A percentile compares a stretch with the other conserved stretches of the same genome.
These are phyloP conservation scores for Coptodon rendalli DNA, from an alignment of 2,113 vertebrate genomes.

Conservation along the genomic window DNA sequence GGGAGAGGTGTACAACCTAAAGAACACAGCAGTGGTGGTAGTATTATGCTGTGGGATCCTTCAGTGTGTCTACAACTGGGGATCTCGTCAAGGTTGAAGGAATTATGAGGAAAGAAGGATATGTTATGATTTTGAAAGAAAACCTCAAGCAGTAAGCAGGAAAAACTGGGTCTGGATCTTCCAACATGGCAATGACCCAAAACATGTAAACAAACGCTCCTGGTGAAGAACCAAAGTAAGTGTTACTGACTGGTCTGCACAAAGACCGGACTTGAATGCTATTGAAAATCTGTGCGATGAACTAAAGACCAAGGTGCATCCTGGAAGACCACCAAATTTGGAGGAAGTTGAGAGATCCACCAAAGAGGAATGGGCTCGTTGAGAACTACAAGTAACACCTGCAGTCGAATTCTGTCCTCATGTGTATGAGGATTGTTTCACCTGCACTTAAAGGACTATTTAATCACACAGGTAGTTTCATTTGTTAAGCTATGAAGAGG, in stretches of 20 bases:
- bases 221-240: background rate
- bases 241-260: background rate
- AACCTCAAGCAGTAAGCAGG: background rate
- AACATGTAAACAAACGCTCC: background rate
- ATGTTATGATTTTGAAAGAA: background rate
- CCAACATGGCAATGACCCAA: background rate
- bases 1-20: accelerated
- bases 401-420: background rate
- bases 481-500: background rate
- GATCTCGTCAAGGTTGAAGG: background rate
- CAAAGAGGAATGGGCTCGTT: background rate
- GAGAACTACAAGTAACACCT: background rate
- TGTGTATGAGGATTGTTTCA: background rate
- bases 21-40: background rate
- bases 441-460: background rate
- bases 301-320: background rate
- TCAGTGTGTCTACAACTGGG: background rate
- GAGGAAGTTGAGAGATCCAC: background rate
- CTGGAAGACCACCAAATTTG: background rate
- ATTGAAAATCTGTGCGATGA: background rate
- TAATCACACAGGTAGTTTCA: background rate
- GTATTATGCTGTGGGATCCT: background rate
- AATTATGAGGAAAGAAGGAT: background rate
- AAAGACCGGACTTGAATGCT: background rate
- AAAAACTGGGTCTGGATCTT: background rate